Base-by-base conservation (phyloP, 2,888 invertebrate genomes). In the Synergus umbraculus region DNA sequence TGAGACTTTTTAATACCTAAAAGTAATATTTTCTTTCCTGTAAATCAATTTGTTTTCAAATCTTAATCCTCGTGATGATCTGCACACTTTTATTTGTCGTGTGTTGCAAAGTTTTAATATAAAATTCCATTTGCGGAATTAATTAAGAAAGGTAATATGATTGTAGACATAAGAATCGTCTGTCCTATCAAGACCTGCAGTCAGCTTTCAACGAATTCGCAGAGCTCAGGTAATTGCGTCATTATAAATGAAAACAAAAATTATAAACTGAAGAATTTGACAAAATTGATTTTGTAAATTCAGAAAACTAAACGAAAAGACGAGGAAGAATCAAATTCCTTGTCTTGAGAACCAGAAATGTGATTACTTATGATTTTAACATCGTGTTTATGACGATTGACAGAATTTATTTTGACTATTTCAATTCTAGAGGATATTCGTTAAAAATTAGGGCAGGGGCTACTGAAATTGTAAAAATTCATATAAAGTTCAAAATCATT, bases 171-270 rank as follows among this genome's bases (percentile, higher is more conserved):
- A 94, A 95, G 95, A 95, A 95, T 95, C 94, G 94, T 95, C 93
- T 95, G 95, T 93, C 95, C 95, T 92, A 95, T 95, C 93, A 95
- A 95, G 95, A 94, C 95, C 93, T 95, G 94, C 93, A 95, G 95
- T 92, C 95, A 95, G 93, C 94, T 95, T 89, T 95, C 95, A 91
- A 95, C 95, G 93, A 95, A 95, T 93, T 95, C 95, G 86, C 95
- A 95, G 93, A 94, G 94, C 92, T 95, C 95, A 95, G 95, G 95
- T 95, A 95, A 93, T 54, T 88, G 86, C 89, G 88, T 54, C 37
- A 73, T 73, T 58, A 4, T 18, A 54, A 83, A 85, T 49, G n/a
- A 58, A 54, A 73, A 73, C n/a, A 49, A n/a, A 54, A 22, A 67
- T 7, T 37, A 49, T 13, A 44, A 41, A 73, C n/a, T 13, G 7